Evolutionary conservation across 2,888 invertebrate species (phyloP).

Genomic region (Drosophila stalkeri): DNA sequence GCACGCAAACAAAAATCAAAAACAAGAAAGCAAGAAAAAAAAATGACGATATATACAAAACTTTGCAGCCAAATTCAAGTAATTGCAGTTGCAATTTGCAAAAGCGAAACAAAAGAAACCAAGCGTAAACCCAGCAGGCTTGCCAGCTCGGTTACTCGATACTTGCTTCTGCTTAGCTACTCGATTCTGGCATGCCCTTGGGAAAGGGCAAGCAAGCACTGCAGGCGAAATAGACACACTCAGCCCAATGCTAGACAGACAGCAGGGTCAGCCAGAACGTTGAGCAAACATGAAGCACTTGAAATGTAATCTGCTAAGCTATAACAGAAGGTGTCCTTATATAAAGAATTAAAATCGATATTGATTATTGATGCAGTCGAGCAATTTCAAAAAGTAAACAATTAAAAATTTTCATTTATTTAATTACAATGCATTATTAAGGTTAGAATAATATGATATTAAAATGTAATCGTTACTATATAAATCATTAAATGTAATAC

Average conservation of each 20-base stretch:
- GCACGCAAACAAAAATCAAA: slow-evolving; percentile 16
- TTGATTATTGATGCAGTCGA: not conserved
- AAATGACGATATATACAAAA: slow-evolving; percentile 38
- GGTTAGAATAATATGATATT: not conserved
- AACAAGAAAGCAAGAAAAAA: slow-evolving; percentile 35
- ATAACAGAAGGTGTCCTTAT: not conserved
- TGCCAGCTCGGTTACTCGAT: slow-evolving; percentile 22
- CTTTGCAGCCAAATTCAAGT: slow-evolving; percentile 62
- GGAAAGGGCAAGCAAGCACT: slow-evolving; percentile 26
- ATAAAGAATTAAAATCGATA: not conserved
- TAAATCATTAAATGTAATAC: not conserved
- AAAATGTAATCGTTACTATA: not conserved
- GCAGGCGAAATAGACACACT: slow-evolving; percentile 19
- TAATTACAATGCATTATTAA: not conserved
- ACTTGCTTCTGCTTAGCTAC: slow-evolving; percentile 4
- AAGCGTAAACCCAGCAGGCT: slow-evolving; percentile 3
- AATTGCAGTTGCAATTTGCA: slow-evolving; percentile 71
- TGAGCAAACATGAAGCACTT: slow-evolving; percentile 6
- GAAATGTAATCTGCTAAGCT: not conserved
- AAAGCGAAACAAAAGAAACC: slow-evolving; percentile 29
- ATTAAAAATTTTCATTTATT: not conserved
- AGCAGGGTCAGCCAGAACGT: slow-evolving; percentile 3
- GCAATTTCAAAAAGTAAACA: not conserved
- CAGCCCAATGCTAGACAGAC: not conserved
- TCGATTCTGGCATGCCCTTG: slow-evolving; percentile 40